Conservation (phyloP, 2,113 vertebrate genomes). For the Pycnonotus jocosus region DNA sequence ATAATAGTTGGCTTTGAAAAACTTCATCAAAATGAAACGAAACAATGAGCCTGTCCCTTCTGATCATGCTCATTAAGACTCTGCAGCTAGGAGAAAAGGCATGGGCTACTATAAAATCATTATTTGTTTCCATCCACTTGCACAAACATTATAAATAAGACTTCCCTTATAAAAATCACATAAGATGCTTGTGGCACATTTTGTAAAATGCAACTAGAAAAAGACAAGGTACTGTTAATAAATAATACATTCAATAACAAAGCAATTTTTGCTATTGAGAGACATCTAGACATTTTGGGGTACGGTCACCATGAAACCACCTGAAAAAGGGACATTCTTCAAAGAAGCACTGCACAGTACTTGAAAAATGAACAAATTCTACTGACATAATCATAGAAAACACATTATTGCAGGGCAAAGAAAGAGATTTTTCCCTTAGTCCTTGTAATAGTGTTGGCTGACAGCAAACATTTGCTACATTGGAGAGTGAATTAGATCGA, state of each 20-base stretch:
- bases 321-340: constrained; percentile 21
- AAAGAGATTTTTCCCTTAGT: constrained; percentile 8
- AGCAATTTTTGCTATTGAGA: constrained; percentile 28
- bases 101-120: constrained; percentile 41
- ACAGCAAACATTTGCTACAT: constrained; percentile 47
- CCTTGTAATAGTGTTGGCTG: constrained; percentile 1
- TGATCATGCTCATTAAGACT: constrained; percentile 20
- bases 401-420: constrained; percentile 41
- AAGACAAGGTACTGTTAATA: constrained; percentile 29
- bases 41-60: constrained; percentile 14
- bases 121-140: neutral
- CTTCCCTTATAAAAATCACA: constrained; percentile 48
- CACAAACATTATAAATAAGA: constrained; percentile 43
- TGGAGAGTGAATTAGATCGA: neutral
- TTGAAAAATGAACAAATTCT: constrained; percentile 6
- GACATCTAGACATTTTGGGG: constrained; percentile 13
- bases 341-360: constrained; percentile 7
- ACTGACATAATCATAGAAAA: constrained; percentile 24
- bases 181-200: constrained; percentile 13
- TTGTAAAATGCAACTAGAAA: constrained; percentile 53
- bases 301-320: constrained; percentile 37
- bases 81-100: constrained; percentile 25
- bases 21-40: constrained; percentile 24
- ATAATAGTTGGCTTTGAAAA: constrained; percentile 14
- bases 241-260: constrained; percentile 52